A percentile compares a stretch with the other conserved stretches of the same genome.
Conservation (phyloP, 2,888 invertebrate species). For the Coenonympha glycerion region DNA sequence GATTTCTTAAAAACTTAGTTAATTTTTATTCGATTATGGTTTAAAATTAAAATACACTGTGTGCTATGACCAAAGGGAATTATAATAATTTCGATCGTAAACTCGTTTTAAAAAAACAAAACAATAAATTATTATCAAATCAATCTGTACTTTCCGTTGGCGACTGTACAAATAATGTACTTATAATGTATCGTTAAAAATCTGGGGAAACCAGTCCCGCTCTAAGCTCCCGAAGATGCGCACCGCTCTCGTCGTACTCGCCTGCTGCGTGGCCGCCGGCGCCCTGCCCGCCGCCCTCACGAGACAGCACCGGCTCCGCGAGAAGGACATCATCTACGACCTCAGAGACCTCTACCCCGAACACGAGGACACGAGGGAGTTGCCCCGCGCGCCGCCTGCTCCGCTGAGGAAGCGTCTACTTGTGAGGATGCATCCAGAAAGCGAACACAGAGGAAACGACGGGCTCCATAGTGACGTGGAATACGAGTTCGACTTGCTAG, state of each 20-base stretch:
- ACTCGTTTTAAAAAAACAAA: no score
- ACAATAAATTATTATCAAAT: no score
- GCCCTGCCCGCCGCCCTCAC: not conserved
- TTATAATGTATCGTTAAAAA: conserved; percentile 31
- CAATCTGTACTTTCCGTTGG: conserved; percentile 1
- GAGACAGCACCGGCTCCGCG: not conserved
- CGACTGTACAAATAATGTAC: conserved; percentile 25
- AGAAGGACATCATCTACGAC: not conserved
- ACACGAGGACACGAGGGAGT: not conserved
- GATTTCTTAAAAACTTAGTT: no score
- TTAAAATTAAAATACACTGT: no score
- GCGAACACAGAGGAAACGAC: not conserved
- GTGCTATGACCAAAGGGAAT: no score
- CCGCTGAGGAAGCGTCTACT: conserved; percentile 9
- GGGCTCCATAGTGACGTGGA: not conserved
- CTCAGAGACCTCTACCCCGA: not conserved
- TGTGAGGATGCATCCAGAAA: conserved; percentile 1
- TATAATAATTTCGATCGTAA: no score
- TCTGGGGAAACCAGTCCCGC: conserved; percentile 30
- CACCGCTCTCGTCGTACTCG: conserved; percentile 15
- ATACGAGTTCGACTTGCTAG: conserved; percentile 23
- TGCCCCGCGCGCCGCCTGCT: not conserved
- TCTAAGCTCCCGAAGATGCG: conserved; percentile 25
- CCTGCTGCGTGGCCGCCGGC: conserved; percentile 14
- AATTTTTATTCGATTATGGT: no score